Percentiles rank a stretch among this genome's conserved stretches.
These are phyloP conservation scores for Aspidoscelis tigris DNA, from an alignment of 2,113 vertebrate species.

Conservation along the genomic window DNA sequence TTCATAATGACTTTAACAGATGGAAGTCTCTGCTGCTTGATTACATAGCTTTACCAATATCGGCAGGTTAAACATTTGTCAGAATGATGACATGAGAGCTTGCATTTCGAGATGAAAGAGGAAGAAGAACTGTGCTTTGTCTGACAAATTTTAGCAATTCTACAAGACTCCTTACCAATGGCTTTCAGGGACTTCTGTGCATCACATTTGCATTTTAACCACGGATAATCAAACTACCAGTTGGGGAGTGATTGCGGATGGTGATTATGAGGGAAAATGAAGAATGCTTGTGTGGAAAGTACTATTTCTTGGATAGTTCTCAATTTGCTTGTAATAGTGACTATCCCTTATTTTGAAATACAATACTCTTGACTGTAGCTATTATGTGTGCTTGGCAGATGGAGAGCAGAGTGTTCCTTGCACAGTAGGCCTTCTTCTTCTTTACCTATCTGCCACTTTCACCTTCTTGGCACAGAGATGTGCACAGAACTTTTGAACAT, in stretches of 20 bases:
- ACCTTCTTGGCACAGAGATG: too few species aligned
- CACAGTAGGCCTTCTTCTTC: too few species aligned
- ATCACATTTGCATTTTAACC: not conserved
- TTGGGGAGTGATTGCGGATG: not conserved
- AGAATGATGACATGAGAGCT: not conserved
- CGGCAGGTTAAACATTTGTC: not conserved
- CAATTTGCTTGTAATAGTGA: not conserved
- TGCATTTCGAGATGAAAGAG: not conserved
- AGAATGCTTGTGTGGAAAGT: not conserved
- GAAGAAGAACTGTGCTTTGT: not conserved
- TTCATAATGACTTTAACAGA: slow-evolving; percentile 8
- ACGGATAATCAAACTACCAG: not conserved
- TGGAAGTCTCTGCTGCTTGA: not conserved
- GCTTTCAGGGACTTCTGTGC: not conserved
- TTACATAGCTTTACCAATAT: not conserved
- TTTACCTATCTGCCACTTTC: too few species aligned
- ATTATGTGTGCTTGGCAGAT: too few species aligned
- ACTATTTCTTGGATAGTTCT: not conserved
- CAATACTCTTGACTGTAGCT: too few species aligned
- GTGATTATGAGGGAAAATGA: not conserved
- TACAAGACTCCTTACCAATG: not conserved
- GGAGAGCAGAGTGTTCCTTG: too few species aligned
- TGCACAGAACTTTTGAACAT: too few species aligned
- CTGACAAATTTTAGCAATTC: not conserved
- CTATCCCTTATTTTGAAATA: too few species aligned